Conservation (phyloP, 2,113 vertebrate species). For the Ploceus nigricollis region DNA sequence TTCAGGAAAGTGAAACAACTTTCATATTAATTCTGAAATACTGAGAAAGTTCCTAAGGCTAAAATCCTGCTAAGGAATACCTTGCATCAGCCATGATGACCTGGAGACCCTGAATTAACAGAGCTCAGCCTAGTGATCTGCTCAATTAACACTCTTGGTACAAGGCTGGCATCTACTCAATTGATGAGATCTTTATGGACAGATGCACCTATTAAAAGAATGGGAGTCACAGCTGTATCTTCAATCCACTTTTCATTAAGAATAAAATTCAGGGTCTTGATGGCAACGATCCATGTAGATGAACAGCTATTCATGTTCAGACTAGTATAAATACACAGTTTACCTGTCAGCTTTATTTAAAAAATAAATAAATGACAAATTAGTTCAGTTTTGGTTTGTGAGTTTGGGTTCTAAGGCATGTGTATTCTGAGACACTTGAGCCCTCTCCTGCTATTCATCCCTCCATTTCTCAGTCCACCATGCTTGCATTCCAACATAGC, state of each 20-base stretch:
- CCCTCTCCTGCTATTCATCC: background rate
- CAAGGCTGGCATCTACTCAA: background rate
- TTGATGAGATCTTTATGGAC: background rate
- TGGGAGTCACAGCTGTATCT: background rate
- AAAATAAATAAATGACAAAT: background rate
- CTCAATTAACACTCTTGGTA: background rate
- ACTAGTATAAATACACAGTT: background rate
- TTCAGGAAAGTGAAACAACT: background rate
- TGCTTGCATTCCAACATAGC: background rate
- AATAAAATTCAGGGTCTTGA: background rate
- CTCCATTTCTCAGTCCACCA: background rate
- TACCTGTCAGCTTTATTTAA: background rate
- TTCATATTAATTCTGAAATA: background rate
- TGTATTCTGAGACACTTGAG: background rate
- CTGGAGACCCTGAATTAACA: background rate
- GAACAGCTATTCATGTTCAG: background rate
- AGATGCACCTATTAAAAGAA: background rate
- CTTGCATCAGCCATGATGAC: background rate
- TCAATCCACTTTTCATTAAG: background rate
- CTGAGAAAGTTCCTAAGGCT: background rate
- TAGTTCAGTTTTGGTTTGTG: background rate
- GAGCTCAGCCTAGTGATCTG: background rate
- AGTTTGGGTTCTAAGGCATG: background rate
- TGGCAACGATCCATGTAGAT: background rate
- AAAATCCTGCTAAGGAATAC: background rate